phyloP scores from a whole-genome alignment of 2,113 vertebrate species.

The Falco punctatus region DNA sequence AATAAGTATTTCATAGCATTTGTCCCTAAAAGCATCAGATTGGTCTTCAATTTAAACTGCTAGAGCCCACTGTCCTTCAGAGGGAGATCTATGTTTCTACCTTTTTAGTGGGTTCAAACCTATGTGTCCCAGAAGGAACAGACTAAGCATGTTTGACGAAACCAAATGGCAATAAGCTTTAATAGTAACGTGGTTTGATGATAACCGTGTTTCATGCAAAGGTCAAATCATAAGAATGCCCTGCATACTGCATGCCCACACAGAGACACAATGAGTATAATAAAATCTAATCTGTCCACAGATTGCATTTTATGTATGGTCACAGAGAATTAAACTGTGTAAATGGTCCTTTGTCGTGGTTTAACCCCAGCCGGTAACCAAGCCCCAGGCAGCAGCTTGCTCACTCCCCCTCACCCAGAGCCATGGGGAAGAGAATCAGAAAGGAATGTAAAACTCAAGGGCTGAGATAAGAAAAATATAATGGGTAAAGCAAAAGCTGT shows the following conservation, averaged over 20 bases:
- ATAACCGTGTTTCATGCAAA: neutral
- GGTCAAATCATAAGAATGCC: neutral
- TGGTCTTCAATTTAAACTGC: neutral
- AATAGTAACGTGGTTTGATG: neutral
- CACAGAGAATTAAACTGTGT: neutral
- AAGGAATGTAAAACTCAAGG: no score
- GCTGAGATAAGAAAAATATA: no score
- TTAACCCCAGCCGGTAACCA: no score
- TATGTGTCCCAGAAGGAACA: neutral
- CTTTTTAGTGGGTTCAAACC: neutral
- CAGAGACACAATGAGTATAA: rapidly evolving
- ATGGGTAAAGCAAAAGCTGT: no score
- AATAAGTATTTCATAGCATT: neutral
- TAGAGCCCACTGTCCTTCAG: neutral
- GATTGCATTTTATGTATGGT: neutral
- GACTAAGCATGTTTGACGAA: neutral
- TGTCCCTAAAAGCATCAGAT: neutral
- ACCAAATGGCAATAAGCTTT: neutral
- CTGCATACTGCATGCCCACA: neutral
- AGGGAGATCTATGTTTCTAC: neutral
- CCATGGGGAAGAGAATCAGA: no score
- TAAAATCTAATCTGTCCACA: neutral
- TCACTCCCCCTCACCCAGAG: no score
- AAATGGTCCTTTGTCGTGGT: neutral
- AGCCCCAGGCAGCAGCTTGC: no score